phyloP scores from a whole-genome alignment of 2,113 vertebrate genomes.

The Ammodytes dubius region DNA sequence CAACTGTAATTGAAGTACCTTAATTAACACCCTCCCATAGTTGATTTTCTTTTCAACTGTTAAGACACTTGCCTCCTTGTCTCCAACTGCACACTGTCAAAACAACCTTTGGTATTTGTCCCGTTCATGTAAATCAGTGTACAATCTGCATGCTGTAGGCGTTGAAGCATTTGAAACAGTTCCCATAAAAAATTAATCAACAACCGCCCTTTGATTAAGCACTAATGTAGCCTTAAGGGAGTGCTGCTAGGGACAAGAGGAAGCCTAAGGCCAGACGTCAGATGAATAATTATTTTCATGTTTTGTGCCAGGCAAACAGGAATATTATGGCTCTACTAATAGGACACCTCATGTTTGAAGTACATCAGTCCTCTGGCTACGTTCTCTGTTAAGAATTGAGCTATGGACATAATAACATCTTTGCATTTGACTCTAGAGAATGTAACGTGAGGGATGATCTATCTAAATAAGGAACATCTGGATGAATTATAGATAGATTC shows the following conservation, averaged over 20 bases:
- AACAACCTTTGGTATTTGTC: conserved; percentile 6
- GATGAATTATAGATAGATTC: conserved; percentile 64
- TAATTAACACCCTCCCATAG: not conserved
- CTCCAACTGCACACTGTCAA: conserved; percentile 9
- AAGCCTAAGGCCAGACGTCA: conserved; percentile 64
- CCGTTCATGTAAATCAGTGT: conserved; percentile 24
- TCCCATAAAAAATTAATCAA: conserved; percentile 70
- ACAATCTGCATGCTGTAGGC: conserved; percentile 33
- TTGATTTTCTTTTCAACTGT: not conserved
- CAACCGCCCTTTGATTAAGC: conserved; percentile 69
- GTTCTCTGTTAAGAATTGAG: conserved; percentile 28
- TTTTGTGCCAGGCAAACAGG: conserved; percentile 55
- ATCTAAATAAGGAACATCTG: conserved; percentile 51
- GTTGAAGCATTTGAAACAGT: conserved; percentile 21
- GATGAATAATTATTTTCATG: conserved; percentile 82
- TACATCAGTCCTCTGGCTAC: conserved; percentile 59
- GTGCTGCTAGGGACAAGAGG: conserved; percentile 61
- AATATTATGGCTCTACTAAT: conserved; percentile 57
- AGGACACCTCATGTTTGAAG: conserved; percentile 69
- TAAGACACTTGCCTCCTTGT: not conserved
- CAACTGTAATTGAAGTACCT: not conserved
- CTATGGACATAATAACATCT: conserved; percentile 25
- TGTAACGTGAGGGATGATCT: conserved; percentile 25
- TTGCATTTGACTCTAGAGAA: conserved; percentile 26
- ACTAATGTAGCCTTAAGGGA: conserved; percentile 43